Percentiles rank a stretch among this genome's conserved stretches.
phyloP scores from a whole-genome alignment of 64 coral and sea anemone species.

The Actinia equina region DNA sequence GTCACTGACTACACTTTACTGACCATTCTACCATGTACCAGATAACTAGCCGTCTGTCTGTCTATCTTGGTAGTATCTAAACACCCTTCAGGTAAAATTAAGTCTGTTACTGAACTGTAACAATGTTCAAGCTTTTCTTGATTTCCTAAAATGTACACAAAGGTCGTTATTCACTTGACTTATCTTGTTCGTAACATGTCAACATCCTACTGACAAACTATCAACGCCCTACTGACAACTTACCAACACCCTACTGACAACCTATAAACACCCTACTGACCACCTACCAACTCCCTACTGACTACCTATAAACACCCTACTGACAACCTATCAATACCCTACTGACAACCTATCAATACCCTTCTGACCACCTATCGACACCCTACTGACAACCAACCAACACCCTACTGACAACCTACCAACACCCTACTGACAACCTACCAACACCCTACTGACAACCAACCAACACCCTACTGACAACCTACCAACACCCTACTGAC shows the following conservation, averaged over 20 bases:
- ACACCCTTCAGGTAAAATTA: too few relatives aligned
- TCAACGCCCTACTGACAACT: neutral
- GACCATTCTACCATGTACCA: neutral
- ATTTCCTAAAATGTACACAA: neutral
- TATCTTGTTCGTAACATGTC: neutral
- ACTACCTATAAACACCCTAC: neutral
- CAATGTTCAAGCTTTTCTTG: neutral
- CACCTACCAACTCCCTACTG: neutral
- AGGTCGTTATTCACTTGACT: neutral
- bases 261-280: neutral
- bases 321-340: neutral
- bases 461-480: neutral
- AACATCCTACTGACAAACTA: too few relatives aligned
- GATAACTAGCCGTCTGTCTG: neutral
- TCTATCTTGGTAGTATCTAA: neutral
- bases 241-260: neutral
- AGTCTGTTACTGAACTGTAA: neutral
- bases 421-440: neutral
- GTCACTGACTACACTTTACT: too few relatives aligned
- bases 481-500: neutral
- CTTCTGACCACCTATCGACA: too few relatives aligned
- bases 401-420: neutral
- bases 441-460: neutral
- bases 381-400: neutral
- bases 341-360: neutral